Percentiles rank a stretch among this genome's conserved stretches.
These are phyloP conservation scores for Drosophila multiciliata DNA, from an alignment of 2,888 invertebrate species.

Conservation along the genomic window DNA sequence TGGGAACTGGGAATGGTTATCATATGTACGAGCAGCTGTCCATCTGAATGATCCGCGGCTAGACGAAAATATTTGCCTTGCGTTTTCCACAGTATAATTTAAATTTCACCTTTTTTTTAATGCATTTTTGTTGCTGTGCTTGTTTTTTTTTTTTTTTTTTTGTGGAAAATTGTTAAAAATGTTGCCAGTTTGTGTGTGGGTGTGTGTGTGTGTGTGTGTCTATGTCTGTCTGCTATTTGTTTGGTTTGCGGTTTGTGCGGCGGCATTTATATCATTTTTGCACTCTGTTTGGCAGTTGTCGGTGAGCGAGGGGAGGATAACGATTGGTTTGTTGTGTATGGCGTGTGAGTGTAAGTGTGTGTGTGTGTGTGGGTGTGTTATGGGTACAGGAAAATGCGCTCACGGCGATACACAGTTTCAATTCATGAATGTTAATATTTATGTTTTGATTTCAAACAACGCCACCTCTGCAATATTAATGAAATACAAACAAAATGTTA, in stretches of 20 bases:
- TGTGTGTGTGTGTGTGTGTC: conserved; percentile 33
- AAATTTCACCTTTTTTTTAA: conserved; percentile 39
- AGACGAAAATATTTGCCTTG: conserved; percentile 78
- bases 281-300: conserved; percentile 27
- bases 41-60: conserved; percentile 57
- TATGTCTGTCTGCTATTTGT: conserved; percentile 63
- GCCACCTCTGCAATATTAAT: conserved; percentile 82
- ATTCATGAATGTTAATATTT: conserved; percentile 83
- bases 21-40: conserved; percentile 39
- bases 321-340: conserved; percentile 19
- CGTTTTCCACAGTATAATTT: conserved; percentile 70
- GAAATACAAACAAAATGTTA: conserved; percentile 82
- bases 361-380: not conserved
- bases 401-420: conserved; percentile 79
- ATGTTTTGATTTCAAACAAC: conserved; percentile 82
- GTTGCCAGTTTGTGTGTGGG: conserved; percentile 39
- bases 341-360: not conserved
- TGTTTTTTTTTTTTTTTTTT: conserved; percentile 21
- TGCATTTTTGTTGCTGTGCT: not conserved
- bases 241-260: conserved; percentile 76
- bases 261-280: conserved; percentile 76
- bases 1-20: not conserved
- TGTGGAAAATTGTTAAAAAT: conserved; percentile 50
- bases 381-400: conserved; percentile 70
- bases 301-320: not conserved